Evolutionary conservation across 2,888 invertebrate genomes (phyloP), one percentile per base, ranked within the genome.

Genomic region (Rosalia funebris): DNA sequence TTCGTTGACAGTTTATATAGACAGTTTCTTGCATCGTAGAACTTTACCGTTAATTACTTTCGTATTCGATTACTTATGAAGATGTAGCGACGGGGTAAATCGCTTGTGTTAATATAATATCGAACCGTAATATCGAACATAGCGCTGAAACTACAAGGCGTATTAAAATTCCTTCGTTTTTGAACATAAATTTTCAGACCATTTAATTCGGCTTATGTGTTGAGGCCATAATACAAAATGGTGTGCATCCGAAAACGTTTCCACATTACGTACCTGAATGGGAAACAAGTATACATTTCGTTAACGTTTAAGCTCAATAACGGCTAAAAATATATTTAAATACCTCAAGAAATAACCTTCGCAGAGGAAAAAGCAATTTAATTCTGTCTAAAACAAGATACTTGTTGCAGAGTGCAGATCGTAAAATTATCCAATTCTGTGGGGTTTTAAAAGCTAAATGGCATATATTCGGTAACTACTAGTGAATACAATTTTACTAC

Each of bases 311-410:
- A 56, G 16, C 57, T 48, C 48, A 20, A 58, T 53, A 52, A 45
- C 45, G 42, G 14, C 46, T 47, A 52, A 53, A 53, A 58, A 45
- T 32, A 45, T 53, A 58, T 52, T 53, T 45, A 45, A 46, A 57
- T 57, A 57, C 25, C 25, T 34, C 44, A 58, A 58, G 52, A 44
- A 44, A 50, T 52, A 48, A 42, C 45, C 37, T 39, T 46, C 14
- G 20, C 45, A 32, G 20, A 48, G 20, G 52, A 16, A 37, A 58
- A 57, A 53, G 56, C 60, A 57, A 63, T 62, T 62, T 61, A 61
- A 62, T 64, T 64, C 58, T 55, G 62, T 64, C 56, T 59, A 55
- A 57, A 62, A 60, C 57, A 62, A 47, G 41, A 57, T 66, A 63
- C 63, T 66, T 63, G 63, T 63, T 66, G 63, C 63, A 62, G 60